Evolutionary conservation across 2,113 vertebrate genomes (phyloP).

Genomic region (Pungitius pungitius): DNA sequence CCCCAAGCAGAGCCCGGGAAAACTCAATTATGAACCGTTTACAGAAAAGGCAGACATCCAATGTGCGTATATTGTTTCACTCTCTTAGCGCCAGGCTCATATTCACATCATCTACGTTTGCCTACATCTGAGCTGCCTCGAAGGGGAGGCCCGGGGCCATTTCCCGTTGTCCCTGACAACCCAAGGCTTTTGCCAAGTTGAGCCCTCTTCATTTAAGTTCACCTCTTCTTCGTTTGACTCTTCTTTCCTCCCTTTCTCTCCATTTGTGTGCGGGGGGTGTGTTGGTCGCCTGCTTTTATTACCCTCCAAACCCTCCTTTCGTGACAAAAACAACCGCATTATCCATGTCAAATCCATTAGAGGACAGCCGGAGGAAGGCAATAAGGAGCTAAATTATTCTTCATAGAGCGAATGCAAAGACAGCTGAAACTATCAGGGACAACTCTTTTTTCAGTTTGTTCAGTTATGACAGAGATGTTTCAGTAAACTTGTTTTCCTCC

Average conservation of each 20-base stretch:
- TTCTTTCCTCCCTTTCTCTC: slow-evolving; percentile 39
- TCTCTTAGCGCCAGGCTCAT: slow-evolving; percentile 47
- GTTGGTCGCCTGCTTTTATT: slow-evolving; percentile 63
- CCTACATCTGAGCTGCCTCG: slow-evolving; percentile 32
- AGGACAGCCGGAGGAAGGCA: slow-evolving; percentile 72
- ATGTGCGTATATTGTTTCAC: slow-evolving; percentile 61
- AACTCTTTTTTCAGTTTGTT: slow-evolving; percentile 7
- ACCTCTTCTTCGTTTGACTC: slow-evolving; percentile 51
- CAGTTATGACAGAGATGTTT: slow-evolving; percentile 19
- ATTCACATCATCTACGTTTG: slow-evolving; percentile 36
- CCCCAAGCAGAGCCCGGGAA: slow-evolving; percentile 32
- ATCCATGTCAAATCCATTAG: slow-evolving; percentile 81
- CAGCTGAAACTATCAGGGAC: slow-evolving; percentile 36
- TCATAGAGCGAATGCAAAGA: slow-evolving; percentile 37
- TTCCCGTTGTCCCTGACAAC: slow-evolving; percentile 76
- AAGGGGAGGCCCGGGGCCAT: slow-evolving; percentile 20
- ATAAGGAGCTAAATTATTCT: slow-evolving; percentile 73
- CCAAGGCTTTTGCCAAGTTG: slow-evolving; percentile 60
- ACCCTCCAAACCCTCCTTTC: slow-evolving; percentile 54
- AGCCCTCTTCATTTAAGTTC: slow-evolving; percentile 64
- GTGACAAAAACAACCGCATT: slow-evolving; percentile 73
- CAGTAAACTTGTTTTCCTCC: slow-evolving; percentile 19
- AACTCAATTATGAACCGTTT: slow-evolving; percentile 68
- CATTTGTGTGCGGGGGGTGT: slow-evolving; percentile 3
- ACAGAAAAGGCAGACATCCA: slow-evolving; percentile 39